Evolutionary conservation across 2,888 invertebrate species (phyloP).

Genomic region (Torymus tubicola): DNA sequence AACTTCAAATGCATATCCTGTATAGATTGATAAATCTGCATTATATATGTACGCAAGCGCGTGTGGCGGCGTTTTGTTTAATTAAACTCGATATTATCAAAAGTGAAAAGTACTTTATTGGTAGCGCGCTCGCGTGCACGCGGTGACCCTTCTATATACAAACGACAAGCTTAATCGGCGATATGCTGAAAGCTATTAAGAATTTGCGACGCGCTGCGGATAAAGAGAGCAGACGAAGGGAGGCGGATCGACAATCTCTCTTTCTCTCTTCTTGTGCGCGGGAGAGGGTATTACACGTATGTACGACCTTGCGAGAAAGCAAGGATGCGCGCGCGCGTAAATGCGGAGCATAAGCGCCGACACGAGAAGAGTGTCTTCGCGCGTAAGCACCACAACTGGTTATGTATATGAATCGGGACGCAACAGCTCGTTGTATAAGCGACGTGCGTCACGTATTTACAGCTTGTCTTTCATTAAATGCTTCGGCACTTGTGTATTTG

Average conservation of each 20-base stretch:
- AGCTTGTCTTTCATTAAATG: constrained; percentile 56
- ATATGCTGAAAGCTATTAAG: constrained; percentile 19
- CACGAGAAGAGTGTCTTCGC: no score
- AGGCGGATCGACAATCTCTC: no score
- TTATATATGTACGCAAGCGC: neutral
- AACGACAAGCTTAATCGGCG: constrained; percentile 27
- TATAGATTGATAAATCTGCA: neutral
- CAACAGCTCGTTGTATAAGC: neutral
- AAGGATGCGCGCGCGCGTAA: constrained; percentile 4
- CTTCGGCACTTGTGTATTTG: constrained; percentile 9
- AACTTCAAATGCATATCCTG: no score
- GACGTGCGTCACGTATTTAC: constrained; percentile 67
- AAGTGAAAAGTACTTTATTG: constrained; percentile 33
- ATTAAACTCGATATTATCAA: constrained; percentile 32
- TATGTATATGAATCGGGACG: constrained; percentile 65
- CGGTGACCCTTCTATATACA: constrained; percentile 6
- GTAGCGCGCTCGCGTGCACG: neutral
- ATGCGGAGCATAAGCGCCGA: neutral
- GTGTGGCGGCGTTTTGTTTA: constrained; percentile 24
- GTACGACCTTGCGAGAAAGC: constrained; percentile 25
- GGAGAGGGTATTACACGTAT: no score
- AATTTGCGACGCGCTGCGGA: neutral
- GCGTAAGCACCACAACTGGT: constrained; percentile 63
- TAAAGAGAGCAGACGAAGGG: neutral
- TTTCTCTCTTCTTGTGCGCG: no score